Evolutionary conservation across 2,888 invertebrate species (phyloP).

Genomic region (Melanargia galathea): DNA sequence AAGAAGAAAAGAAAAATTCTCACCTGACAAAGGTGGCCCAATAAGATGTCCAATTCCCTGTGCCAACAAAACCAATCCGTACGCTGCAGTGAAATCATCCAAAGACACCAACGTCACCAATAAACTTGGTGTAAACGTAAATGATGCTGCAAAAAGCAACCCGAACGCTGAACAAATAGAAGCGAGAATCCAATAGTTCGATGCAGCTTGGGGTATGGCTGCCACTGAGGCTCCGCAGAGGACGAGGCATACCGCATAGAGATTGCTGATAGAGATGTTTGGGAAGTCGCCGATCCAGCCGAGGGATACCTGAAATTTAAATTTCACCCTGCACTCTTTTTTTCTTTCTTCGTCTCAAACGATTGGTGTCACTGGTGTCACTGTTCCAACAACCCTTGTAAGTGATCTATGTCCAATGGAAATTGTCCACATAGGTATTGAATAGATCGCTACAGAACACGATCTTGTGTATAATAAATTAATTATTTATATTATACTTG

Average conservation of each 20-base stretch:
- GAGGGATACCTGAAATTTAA: constrained; percentile 84
- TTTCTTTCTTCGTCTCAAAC: too few species aligned
- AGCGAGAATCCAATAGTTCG: constrained; percentile 76
- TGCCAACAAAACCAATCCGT: constrained; percentile 93
- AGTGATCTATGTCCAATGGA: too few species aligned
- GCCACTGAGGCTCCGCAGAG: constrained; percentile 84
- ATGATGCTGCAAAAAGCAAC: constrained; percentile 94
- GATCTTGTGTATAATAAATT: too few species aligned
- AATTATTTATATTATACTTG: too few species aligned
- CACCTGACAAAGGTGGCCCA: constrained; percentile 96
- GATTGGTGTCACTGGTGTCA: too few species aligned
- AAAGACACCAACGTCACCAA: constrained; percentile 93
- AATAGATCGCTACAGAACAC: too few species aligned
- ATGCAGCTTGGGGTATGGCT: constrained; percentile 81
- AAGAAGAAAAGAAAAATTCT: not conserved
- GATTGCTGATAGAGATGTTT: constrained; percentile 90
- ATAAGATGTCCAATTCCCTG: constrained; percentile 96
- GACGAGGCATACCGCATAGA: constrained; percentile 90
- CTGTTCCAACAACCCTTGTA: too few species aligned
- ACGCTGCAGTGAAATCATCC: constrained; percentile 95
- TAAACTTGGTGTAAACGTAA: constrained; percentile 94
- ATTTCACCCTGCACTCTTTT: too few species aligned
- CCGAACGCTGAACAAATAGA: constrained; percentile 88
- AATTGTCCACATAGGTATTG: too few species aligned
- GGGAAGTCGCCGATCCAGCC: constrained; percentile 95